A percentile compares a stretch with the other conserved stretches of the same genome.
Conservation (phyloP, 2,888 invertebrate genomes). For the Bugulina stolonifera region DNA sequence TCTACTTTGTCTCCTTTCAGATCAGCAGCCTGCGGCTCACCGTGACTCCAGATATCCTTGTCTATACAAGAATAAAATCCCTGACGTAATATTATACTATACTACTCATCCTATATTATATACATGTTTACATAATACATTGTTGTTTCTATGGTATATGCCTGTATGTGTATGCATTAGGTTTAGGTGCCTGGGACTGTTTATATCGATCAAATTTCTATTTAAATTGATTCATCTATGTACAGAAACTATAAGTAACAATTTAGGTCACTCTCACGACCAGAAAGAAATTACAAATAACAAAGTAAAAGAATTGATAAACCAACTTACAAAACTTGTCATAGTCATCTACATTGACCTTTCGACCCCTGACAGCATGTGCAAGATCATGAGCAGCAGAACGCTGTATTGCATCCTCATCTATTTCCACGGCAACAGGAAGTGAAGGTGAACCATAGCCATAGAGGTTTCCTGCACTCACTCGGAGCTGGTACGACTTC, state of each 20-base stretch:
- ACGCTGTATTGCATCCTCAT: conserved; percentile 36
- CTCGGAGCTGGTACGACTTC: conserved; percentile 93
- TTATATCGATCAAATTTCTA: too few species aligned
- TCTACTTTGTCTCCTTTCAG: conserved; percentile 75
- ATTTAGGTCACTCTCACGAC: too few species aligned
- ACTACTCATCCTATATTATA: too few species aligned
- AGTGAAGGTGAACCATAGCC: conserved; percentile 93
- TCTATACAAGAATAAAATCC: conserved; percentile 56
- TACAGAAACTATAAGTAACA: too few species aligned
- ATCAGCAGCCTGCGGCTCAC: conserved; percentile 93
- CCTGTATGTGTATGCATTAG: too few species aligned
- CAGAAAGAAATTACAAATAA: too few species aligned
- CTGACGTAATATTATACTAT: too few species aligned
- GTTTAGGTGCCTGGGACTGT: too few species aligned
- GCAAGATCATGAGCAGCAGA: conserved; percentile 29
- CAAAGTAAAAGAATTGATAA: too few species aligned
- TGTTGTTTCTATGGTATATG: too few species aligned
- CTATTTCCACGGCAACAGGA: conserved; percentile 59
- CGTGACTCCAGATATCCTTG: conserved; percentile 95
- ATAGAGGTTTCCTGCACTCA: conserved; percentile 96
- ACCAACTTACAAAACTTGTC: conserved; percentile 77
- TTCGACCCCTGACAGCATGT: conserved; percentile 4
- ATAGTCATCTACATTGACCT: conserved; percentile 72
- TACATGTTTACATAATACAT: too few species aligned
- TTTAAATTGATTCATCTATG: too few species aligned